Evolutionary conservation across 2,797 vertebrate genomes (phyloP).

Genomic region (Scyliorhinus canicula): DNA sequence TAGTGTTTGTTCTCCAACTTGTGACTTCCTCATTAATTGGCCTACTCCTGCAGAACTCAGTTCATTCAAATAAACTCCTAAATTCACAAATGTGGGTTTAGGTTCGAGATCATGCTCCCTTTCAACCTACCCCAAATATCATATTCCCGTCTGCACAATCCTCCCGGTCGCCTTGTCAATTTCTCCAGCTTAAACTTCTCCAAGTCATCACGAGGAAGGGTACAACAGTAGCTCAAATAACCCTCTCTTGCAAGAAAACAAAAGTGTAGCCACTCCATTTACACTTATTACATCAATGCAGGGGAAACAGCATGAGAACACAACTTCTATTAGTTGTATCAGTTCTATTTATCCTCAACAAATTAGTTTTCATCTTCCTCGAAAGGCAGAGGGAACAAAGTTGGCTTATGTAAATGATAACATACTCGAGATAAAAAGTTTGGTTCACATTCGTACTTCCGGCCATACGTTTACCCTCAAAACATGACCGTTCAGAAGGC

Average conservation of each 20-base stretch:
- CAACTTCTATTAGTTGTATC: not conserved
- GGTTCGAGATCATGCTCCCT: not conserved
- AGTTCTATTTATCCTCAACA: no score
- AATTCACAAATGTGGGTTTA: not conserved
- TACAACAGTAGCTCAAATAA: not conserved
- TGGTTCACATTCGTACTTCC: not conserved
- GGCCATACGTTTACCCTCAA: not conserved
- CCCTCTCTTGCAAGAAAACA: no score
- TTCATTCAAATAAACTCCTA: not conserved
- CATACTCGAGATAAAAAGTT: not conserved
- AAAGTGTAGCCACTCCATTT: not conserved
- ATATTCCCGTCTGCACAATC: not conserved
- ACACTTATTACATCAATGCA: not conserved
- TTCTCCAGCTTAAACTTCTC: not conserved
- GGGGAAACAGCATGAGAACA: not conserved
- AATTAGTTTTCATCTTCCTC: not conserved
- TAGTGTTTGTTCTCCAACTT: not conserved
- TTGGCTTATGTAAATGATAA: not conserved
- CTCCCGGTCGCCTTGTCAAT: not conserved
- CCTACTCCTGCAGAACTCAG: not conserved
- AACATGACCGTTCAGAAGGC: not conserved
- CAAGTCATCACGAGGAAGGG: not conserved
- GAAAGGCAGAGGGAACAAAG: not conserved
- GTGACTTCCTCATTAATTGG: not conserved
- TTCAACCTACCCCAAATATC: not conserved